Evolutionary conservation across 1,140 invertebrate species (phyloP).

Genomic region (Platorchestia sp.): DNA sequence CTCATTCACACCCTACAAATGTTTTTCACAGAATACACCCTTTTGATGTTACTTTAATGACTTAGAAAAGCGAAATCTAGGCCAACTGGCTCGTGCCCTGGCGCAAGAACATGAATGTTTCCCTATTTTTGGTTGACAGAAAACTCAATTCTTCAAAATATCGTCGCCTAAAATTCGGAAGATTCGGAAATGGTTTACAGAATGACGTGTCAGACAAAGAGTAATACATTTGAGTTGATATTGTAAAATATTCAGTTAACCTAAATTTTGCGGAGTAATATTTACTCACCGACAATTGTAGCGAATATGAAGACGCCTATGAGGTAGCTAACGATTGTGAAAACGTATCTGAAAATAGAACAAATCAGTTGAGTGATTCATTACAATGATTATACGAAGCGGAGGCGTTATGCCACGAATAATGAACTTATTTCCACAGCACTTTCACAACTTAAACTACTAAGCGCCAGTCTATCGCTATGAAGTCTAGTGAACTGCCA

Average conservation of each 20-base stretch:
- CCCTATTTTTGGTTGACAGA: background rate
- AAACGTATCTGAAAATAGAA: constrained; percentile 86
- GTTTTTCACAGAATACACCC: background rate
- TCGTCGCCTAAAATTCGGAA: background rate
- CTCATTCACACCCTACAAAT: background rate
- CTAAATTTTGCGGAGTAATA: constrained; percentile 84
- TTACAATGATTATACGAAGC: background rate
- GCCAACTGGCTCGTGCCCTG: too few relatives aligned
- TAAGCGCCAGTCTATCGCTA: background rate
- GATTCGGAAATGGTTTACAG: background rate
- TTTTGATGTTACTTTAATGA: background rate
- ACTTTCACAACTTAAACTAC: background rate
- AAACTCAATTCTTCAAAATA: background rate
- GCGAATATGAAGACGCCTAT: constrained; percentile 98
- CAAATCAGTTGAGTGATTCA: background rate
- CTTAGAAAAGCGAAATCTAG: background rate
- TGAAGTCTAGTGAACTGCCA: background rate
- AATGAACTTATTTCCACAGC: background rate
- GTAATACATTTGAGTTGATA: background rate
- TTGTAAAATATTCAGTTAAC: constrained; percentile 75
- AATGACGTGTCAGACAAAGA: background rate
- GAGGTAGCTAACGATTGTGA: constrained; percentile 96
- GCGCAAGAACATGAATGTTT: background rate
- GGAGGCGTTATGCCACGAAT: background rate
- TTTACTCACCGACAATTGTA: constrained; percentile 89